Evolutionary conservation across 2,797 vertebrate genomes (phyloP).

Genomic region (Sylvia borin): DNA sequence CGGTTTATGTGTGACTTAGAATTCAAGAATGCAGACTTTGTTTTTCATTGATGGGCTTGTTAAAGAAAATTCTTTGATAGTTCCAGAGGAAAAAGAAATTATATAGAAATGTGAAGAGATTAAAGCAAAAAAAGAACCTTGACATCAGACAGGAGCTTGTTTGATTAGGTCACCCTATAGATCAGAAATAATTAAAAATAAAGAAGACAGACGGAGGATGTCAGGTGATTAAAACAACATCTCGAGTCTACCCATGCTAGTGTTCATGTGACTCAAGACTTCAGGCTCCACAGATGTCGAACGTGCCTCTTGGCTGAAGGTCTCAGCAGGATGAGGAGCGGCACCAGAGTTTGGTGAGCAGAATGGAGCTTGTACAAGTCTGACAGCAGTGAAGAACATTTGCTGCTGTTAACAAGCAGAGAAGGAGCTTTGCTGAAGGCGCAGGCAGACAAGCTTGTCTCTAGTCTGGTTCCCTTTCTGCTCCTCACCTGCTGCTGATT

Average conservation of each 20-base stretch:
- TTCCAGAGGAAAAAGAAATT: constrained; percentile 49
- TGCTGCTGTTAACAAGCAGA: not conserved
- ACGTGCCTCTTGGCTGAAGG: constrained; percentile 42
- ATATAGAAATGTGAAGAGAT: constrained; percentile 59
- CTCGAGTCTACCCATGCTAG: not conserved
- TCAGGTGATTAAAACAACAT: constrained; percentile 60
- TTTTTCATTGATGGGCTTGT: constrained; percentile 61
- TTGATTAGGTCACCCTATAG: constrained; percentile 64
- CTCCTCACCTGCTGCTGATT: not conserved
- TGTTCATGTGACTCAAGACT: constrained; percentile 11
- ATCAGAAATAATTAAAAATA: constrained; percentile 69
- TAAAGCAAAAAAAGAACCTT: constrained; percentile 58
- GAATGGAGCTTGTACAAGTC: not conserved
- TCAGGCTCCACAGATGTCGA: constrained; percentile 37
- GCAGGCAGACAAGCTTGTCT: not conserved
- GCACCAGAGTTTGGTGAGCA: not conserved
- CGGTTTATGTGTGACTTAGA: constrained; percentile 52
- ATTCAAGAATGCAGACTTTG: constrained; percentile 69
- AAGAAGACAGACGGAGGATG: constrained; percentile 55
- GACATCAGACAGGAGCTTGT: constrained; percentile 62
- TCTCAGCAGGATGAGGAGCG: constrained; percentile 5
- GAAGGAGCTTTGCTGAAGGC: not conserved
- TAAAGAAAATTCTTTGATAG: constrained; percentile 60
- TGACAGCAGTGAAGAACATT: not conserved
- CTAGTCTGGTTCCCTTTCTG: not conserved